A percentile compares a stretch with the other conserved stretches of the same genome.
Conservation (phyloP, 2,113 vertebrate species). For the Lophura nycthemera region DNA sequence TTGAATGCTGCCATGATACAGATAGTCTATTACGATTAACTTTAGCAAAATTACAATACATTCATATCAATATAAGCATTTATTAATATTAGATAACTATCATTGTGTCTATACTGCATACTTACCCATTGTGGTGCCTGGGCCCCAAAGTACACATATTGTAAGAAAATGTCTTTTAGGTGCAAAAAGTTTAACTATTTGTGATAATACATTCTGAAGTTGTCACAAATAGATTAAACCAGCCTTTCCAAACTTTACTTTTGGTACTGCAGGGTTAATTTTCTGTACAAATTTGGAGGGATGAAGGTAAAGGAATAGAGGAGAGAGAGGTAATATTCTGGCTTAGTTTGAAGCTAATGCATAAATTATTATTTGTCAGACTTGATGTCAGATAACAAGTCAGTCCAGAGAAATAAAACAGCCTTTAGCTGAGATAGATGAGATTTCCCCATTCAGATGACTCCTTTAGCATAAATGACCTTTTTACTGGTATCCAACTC, state of each 20-base stretch:
- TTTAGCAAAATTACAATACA: background rate
- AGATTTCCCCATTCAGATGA: background rate
- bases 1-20: background rate
- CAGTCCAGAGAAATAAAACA: too few relatives aligned
- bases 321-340: background rate
- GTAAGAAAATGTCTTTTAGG: background rate
- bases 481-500: background rate
- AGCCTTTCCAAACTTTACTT: background rate
- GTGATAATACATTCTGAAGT: too few relatives aligned
- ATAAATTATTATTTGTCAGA: background rate
- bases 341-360: background rate
- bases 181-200: too few relatives aligned
- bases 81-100: background rate
- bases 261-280: background rate
- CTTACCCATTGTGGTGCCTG: background rate
- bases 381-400: too few relatives aligned
- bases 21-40: background rate
- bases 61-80: background rate
- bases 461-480: background rate
- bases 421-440: background rate
- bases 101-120: too few relatives aligned
- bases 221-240: background rate
- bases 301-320: too few relatives aligned
- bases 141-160: background rate
- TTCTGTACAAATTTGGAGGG: background rate